phyloP scores from a whole-genome alignment of 2,888 invertebrate species.

The Tetheella fluctuosa region DNA sequence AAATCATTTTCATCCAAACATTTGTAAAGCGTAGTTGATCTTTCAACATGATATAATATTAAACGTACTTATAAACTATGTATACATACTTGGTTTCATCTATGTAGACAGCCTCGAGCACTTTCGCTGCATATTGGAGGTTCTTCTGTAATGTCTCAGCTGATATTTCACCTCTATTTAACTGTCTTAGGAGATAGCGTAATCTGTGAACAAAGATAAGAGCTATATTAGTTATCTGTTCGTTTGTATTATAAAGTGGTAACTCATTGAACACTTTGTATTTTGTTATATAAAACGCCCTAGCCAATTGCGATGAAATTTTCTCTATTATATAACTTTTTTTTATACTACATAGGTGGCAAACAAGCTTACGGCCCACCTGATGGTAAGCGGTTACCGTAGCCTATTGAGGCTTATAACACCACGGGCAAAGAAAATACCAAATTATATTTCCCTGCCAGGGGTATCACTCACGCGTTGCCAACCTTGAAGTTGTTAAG shows the following conservation, averaged over 20 bases:
- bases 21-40: conserved; percentile 39
- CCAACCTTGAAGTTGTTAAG: too few relatives aligned
- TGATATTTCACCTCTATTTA: conserved; percentile 94
- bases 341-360: too few relatives aligned
- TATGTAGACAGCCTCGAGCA: conserved; percentile 96
- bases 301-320: too few relatives aligned
- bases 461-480: too few relatives aligned
- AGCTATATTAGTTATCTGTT: not conserved
- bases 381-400: too few relatives aligned
- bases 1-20: not conserved
- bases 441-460: too few relatives aligned
- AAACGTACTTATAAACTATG: conserved; percentile 14
- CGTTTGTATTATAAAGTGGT: not conserved
- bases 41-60: conserved; percentile 2
- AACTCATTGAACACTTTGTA: conserved; percentile 20
- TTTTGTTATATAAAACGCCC: too few relatives aligned
- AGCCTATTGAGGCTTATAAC: too few relatives aligned
- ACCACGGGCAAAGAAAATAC: too few relatives aligned
- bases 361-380: too few relatives aligned
- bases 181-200: conserved; percentile 94
- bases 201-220: conserved; percentile 87
- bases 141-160: conserved; percentile 95
- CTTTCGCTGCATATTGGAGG: conserved; percentile 96
- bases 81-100: conserved; percentile 95
- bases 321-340: too few relatives aligned